A percentile compares a stretch with the other conserved stretches of the same genome.
These are phyloP conservation scores for Tychaedon coryphoeus DNA, from an alignment of 2,113 vertebrate genomes.

Conservation along the genomic window DNA sequence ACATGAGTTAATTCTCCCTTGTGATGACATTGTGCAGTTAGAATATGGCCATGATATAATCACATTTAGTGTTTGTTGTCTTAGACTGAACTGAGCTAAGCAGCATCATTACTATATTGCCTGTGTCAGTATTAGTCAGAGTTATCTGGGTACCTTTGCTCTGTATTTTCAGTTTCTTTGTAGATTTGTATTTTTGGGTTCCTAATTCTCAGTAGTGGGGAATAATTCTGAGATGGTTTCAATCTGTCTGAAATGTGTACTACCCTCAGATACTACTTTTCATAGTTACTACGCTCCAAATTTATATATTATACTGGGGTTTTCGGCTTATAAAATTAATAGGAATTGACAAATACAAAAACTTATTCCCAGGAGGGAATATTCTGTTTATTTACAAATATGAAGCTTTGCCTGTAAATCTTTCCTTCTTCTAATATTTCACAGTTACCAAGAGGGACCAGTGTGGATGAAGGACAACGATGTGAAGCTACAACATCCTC, in stretches of 20 bases:
- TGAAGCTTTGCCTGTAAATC: not conserved
- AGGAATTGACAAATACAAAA: not conserved
- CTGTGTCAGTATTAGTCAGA: not conserved
- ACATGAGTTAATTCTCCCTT: not conserved
- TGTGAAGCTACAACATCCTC: not conserved
- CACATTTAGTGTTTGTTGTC: not conserved
- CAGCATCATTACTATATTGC: not conserved
- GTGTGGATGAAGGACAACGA: not conserved
- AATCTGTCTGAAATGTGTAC: not conserved
- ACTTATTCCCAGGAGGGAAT: not conserved
- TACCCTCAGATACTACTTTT: not conserved
- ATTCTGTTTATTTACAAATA: not conserved
- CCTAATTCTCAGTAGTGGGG: not conserved
- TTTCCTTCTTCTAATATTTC: not conserved
- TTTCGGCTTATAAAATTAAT: not conserved
- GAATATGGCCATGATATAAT: not conserved
- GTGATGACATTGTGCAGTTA: not conserved
- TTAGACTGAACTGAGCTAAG: not conserved
- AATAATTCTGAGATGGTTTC: not conserved
- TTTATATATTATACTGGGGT: not conserved
- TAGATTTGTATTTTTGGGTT: not conserved
- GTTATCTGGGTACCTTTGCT: not conserved
- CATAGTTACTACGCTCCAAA: not conserved
- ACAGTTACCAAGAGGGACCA: not conserved
- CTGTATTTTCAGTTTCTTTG: not conserved